phyloP scores from a whole-genome alignment of 2,113 vertebrate genomes.

The Lepus timidus region DNA sequence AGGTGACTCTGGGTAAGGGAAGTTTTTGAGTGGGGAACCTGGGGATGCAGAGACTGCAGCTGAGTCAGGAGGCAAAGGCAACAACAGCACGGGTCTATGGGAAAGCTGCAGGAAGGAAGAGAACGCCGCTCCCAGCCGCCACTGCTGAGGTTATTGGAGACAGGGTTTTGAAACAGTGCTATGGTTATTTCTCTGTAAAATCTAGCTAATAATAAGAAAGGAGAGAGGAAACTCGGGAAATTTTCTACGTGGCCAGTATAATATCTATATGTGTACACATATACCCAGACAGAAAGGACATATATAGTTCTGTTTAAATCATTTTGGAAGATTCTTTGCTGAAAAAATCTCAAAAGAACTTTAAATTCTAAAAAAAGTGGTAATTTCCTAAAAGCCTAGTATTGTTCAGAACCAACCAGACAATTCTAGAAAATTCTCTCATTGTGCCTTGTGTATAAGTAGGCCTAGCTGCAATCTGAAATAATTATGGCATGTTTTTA shows the following conservation, averaged over 20 bases:
- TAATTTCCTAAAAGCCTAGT: conserved; percentile 16
- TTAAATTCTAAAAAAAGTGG: neutral
- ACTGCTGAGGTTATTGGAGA: neutral
- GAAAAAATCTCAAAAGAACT: conserved; percentile 78
- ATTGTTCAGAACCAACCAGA: conserved; percentile 52
- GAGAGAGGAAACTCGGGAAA: neutral
- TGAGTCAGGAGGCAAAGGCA: conserved; percentile 23
- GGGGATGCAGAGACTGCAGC: neutral
- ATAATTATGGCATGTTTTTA: neutral
- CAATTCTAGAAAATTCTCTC: conserved; percentile 29
- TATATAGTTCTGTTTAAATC: conserved; percentile 47
- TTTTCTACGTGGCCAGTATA: conserved; percentile 15
- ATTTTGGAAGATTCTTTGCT: conserved; percentile 54
- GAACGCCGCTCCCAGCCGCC: conserved; percentile 11
- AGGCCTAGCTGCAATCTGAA: neutral
- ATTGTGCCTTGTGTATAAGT: neutral
- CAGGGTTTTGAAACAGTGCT: conserved; percentile 8
- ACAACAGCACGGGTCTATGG: neutral
- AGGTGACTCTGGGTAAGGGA: conserved; percentile 25
- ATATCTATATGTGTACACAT: neutral
- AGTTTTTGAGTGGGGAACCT: neutral
- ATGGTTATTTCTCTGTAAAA: conserved; percentile 26
- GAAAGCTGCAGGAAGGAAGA: neutral
- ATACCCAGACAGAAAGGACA: neutral
- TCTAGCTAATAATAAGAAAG: conserved; percentile 20